These are phyloP conservation scores for Amblyjoppa fuscipennis DNA, from an alignment of 2,888 invertebrate genomes.

Conservation along the genomic window DNA sequence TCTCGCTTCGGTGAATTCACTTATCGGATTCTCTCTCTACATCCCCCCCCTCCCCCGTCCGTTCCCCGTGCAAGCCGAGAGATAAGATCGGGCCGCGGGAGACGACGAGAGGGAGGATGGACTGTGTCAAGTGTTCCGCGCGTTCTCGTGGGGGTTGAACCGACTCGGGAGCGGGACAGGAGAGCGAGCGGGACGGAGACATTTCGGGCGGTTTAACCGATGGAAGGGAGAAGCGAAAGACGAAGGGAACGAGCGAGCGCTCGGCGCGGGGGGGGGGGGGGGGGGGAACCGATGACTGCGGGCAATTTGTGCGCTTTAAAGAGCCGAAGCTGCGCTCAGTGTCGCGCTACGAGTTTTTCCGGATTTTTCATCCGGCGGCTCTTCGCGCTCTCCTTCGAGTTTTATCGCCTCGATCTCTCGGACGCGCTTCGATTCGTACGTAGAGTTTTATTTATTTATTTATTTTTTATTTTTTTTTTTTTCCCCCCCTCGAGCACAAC, in stretches of 20 bases:
- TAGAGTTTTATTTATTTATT: neutral
- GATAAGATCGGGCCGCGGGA: constrained; percentile 56
- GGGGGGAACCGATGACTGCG: constrained; percentile 8
- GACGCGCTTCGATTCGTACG: neutral
- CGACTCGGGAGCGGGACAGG: constrained; percentile 15
- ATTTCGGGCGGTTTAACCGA: constrained; percentile 6
- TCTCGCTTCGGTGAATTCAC: constrained; percentile 58
- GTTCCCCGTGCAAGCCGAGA: constrained; percentile 18
- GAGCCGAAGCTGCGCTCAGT: constrained; percentile 38
- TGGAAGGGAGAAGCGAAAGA: constrained; percentile 13
- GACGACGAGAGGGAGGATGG: constrained; percentile 65
- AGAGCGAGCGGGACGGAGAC: constrained; percentile 23
- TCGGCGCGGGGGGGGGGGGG: neutral
- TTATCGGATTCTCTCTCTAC: constrained; percentile 64
- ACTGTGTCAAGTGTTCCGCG: constrained; percentile 74
- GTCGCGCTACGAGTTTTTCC: constrained; percentile 15
- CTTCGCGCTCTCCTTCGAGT: neutral
- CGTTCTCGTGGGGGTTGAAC: constrained; percentile 63
- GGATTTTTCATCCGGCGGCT: neutral
- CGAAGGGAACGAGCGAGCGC: constrained; percentile 29
- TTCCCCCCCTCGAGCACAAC: neutral
- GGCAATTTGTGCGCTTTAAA: constrained; percentile 51
- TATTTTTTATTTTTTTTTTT: neutral
- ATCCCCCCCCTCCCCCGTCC: constrained; percentile 9
- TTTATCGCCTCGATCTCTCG: neutral